Base-by-base conservation (phyloP, 2,113 vertebrate genomes). In the Tragelaphus scriptus region DNA sequence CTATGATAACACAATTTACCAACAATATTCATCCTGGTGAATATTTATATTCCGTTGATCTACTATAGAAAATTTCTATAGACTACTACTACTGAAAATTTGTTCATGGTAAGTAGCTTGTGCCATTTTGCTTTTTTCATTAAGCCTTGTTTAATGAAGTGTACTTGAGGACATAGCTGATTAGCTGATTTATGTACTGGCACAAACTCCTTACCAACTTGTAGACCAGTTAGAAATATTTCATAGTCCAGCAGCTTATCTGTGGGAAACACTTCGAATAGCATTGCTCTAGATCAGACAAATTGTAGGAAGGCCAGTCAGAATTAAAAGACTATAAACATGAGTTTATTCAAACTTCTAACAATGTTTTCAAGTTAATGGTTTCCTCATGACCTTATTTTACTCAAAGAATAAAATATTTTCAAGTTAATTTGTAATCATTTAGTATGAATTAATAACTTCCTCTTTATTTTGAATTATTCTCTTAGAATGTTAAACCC, bases 391-490 rank as follows among this genome's bases (percentile, higher is more conserved):
- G 25, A 5, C 94, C 55, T 47, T 85, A 1, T 88, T 96, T 88
- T 90, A 85, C 36, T 85, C 44, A 96, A 80, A 89, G 11, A n/a
- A 58, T 92, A 96, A 95, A 95, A 55, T 68, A n/a, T 77, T 96
- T 97, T 95, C 30, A 53, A 19, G 59, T 92, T 95, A 44, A 81
- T 96, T 85, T 94, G 26, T 81, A 88, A 65, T 92, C 51, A 56
- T 1, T 86, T 77, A 59, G 13, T 79, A 59, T 91, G 23, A n/a
- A 17, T 88, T 53, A 8, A 40, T 92, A 95, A 26, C 90, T 92
- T 95, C 96, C 59, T 95, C 23, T 59, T 86, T 84, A 61, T 93
- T 96, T 87, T 93, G 25, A 93, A 91, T 95, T 81, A 77, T 25
- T 93, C 75, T 96, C 30, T 92, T 80, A 92, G 25, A 79, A 88